Evolutionary conservation across 2,888 invertebrate genomes (phyloP).

Genomic region (Caprella mutica): DNA sequence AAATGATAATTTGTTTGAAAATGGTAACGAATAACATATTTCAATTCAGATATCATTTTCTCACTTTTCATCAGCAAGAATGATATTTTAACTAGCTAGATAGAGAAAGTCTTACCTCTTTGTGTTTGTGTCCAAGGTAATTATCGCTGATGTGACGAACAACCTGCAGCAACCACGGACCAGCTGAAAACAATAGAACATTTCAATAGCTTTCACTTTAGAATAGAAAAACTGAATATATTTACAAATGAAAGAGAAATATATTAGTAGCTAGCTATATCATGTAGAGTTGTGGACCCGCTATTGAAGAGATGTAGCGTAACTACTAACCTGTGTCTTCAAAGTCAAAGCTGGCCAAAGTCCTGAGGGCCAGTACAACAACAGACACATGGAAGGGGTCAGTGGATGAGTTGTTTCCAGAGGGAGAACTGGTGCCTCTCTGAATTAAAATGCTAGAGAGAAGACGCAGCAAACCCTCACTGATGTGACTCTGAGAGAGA

Average conservation of each 20-base stretch:
- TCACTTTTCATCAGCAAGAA: no score
- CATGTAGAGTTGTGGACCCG: no score
- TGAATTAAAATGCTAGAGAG: constrained; percentile 81
- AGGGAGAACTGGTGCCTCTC: constrained; percentile 42
- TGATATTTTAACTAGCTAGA: no score
- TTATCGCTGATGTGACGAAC: constrained; percentile 84
- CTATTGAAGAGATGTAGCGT: no score
- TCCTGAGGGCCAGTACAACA: constrained; percentile 80
- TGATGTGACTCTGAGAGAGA: constrained; percentile 65
- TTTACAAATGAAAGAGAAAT: no score
- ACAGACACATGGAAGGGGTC: constrained; percentile 55
- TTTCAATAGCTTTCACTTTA: no score
- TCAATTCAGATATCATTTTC: no score
- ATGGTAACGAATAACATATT: no score
- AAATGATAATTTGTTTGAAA: no score
- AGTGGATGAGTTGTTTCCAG: constrained; percentile 36
- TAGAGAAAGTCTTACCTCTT: no score
- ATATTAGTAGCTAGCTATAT: no score
- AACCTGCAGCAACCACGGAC: constrained; percentile 79
- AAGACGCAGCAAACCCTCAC: constrained; percentile 82
- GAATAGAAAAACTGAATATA: no score
- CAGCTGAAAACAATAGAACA: constrained; percentile 38
- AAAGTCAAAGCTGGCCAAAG: constrained; percentile 78
- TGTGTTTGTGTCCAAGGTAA: constrained; percentile 78
- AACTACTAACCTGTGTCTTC: constrained; percentile 48